These are phyloP conservation scores for Rhizoglyphus robini DNA, from an alignment of 1,140 invertebrate genomes.

Conservation along the genomic window DNA sequence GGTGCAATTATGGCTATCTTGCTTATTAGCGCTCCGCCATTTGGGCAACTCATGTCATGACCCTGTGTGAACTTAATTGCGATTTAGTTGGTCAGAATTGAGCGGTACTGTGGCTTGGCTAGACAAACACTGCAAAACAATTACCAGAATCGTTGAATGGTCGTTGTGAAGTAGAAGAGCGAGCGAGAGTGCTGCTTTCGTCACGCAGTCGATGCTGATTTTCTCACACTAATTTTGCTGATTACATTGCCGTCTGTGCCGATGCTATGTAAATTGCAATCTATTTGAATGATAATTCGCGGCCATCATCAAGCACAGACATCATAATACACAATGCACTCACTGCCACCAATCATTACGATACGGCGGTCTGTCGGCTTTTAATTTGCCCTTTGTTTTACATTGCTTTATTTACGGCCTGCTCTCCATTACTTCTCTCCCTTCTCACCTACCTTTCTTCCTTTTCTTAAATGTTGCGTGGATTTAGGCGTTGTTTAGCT, in stretches of 20 bases:
- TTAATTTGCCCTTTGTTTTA: constrained; percentile 13
- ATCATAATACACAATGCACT: background rate
- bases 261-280: constrained; percentile 5
- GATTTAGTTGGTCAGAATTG: background rate
- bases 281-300: background rate
- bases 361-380: background rate
- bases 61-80: constrained; percentile 7
- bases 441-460: too few species aligned
- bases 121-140: background rate
- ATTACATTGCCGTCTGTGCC: constrained; percentile 4
- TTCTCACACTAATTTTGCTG: constrained; percentile 10
- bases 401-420: background rate
- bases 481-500: too few species aligned
- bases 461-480: too few species aligned
- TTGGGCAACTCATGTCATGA: background rate
- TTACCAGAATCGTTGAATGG: background rate
- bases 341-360: background rate
- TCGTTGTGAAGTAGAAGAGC: too few species aligned
- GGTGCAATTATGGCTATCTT: too few species aligned
- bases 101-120: background rate
- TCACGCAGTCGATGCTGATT: background rate
- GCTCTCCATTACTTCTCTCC: too few species aligned
- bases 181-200: too few species aligned
- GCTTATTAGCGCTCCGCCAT: too few species aligned
- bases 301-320: background rate